Base-by-base conservation (phyloP, 2,888 invertebrate genomes). In the Lepidochrysops patricia region DNA sequence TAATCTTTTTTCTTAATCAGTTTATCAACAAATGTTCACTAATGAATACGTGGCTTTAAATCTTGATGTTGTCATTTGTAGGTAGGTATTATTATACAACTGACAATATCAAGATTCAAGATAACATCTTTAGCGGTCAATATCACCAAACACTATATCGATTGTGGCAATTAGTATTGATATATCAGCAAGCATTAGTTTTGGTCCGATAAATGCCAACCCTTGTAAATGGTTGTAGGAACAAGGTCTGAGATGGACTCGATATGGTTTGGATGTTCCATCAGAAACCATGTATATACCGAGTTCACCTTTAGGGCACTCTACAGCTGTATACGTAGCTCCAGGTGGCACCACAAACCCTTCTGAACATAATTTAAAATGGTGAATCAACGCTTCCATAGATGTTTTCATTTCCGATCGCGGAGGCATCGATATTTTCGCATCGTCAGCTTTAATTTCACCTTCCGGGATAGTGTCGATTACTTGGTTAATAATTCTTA, bases 381-480 rank as follows among this genome's bases (percentile, higher is more conserved):
- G 97, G 79, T 97, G 96, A 71, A 97, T 97, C 50, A 97, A 82
- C 0, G 95, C 92, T 79, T 97, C 97, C 97, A 97, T 97, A 5
- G 91, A 91, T 3, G 91, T 92, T 87, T 97, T 97, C 97, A 97
- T 97, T 82, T 95, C 94, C 2, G 80, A 83, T 65, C 96, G 89
- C 35, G 82, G 90, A 1, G 97, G 97, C 3, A 96, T 92, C 12
- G 88, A 79, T 34, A 96, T 83, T 84, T 97, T 97, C 57, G 92
- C 90, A 80, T 97, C 96, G 72, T 97, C 97, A 0, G 92, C 91
- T 77, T 91, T 93, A 37, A 94, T 85, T 76, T 95, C 95, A 0
- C 96, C 96, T 23, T 83, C 76, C 0, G 97, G 97, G 93, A 97
- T 96, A 68, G 94, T 90, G 76, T 97, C 93, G 60, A 97, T 76